Conservation (phyloP, 2,888 invertebrate species). For the Arge pagana region DNA sequence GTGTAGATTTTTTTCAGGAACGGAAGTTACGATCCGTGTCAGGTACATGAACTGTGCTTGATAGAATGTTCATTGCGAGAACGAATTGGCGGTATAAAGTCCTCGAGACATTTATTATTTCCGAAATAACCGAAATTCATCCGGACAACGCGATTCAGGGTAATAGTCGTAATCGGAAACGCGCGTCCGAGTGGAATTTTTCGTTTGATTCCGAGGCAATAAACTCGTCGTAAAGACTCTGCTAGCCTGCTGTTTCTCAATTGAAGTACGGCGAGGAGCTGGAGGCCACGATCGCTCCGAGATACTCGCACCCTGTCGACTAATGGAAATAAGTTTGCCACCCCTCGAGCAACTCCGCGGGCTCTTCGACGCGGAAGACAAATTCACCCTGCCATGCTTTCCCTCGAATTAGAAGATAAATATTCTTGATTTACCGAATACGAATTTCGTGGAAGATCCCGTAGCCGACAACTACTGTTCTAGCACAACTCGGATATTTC, state of each 20-base stretch:
- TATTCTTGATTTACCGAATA: slow-evolving; percentile 41
- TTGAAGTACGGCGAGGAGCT: slow-evolving; percentile 27
- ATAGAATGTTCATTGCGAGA: no score
- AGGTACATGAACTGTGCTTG: no score
- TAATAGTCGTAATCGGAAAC: no score
- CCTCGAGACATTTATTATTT: no score
- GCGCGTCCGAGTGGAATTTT: slow-evolving; percentile 12
- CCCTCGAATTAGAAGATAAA: slow-evolving; percentile 45
- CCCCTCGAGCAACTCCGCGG: slow-evolving; percentile 27
- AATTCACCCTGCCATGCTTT: slow-evolving; percentile 39
- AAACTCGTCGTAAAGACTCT: slow-evolving; percentile 14
- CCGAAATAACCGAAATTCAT: no score
- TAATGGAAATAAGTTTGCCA: slow-evolving; percentile 46
- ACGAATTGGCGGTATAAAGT: no score
- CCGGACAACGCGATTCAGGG: no score
- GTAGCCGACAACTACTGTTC: no score
- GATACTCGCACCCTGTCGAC: slow-evolving; percentile 35
- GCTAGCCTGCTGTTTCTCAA: slow-evolving; percentile 28
- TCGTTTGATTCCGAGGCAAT: slow-evolving; percentile 13
- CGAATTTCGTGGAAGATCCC: slow-evolving; percentile 9
- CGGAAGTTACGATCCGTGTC: no score
- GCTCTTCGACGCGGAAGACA: slow-evolving; percentile 27
- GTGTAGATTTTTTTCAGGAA: no score
- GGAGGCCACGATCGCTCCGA: slow-evolving; percentile 31
- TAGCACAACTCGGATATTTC: no score